Evolutionary conservation across 2,797 vertebrate genomes (phyloP), one percentile per base, ranked within the genome.

Genomic region (Margarornis squamiger): DNA sequence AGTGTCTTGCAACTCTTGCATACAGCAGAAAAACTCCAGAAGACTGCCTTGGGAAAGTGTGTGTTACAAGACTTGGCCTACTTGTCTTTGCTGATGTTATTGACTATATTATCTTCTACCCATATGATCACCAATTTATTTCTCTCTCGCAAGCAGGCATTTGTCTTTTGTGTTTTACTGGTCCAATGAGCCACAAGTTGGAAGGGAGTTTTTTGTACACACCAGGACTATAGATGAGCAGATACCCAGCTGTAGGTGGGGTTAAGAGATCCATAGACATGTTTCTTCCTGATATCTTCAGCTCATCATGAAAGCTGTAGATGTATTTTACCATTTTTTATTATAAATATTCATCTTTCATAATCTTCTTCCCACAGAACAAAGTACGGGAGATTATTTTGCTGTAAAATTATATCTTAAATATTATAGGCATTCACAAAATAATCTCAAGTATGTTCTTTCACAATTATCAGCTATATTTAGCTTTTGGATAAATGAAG

Each of bases 401-500:
- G 4, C 22, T 58, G 57, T 38, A 38, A 73, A 30, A 15, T 74
- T 22, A 8, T 13, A 66, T 8, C 14, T 10, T 77, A 91, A 71
- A 39, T 88, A 85, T 27, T 61, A n/a, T 7, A 71, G 7, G 11
- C 9, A 18, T 83, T 67, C 36, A 86, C 36, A 81, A 70, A 81
- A 86, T 36, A 65, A 38, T 45, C 5, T 7, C 21, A 83, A 55
- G 41, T 39, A 49, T 9, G 3, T 72, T 79, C 7, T 77, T 83
- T 77, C 39, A 62, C 15, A 29, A 8, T 38, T 22, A 51, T n/a
- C 21, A 3, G 2, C 27, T 96, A 36, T 51, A 68, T 67, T 81
- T 90, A 81, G 15, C 46, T 91, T 63, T 84, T 63, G 49, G 21
- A 86, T 88, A 93, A 94, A 96, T 77, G 23, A 97, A 89, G 34